Base-by-base conservation (phyloP, 1,140 invertebrate species). In the Holcopasites calliopsidis region DNA sequence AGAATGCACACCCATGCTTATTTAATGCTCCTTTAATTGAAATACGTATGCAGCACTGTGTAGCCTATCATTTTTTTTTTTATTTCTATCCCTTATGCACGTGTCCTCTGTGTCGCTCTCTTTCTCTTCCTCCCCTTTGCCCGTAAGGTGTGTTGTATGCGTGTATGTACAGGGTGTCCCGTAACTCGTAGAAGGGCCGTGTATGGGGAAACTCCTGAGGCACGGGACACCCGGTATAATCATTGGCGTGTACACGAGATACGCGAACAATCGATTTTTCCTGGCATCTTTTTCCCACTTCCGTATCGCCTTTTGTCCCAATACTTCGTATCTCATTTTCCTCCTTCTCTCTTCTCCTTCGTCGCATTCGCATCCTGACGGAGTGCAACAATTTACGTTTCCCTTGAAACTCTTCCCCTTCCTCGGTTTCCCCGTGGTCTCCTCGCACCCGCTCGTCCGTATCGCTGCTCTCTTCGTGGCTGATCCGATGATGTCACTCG, bases 1-100 rank as follows among this genome's bases (percentile, higher is more conserved):
- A 86, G 76, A 75, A 84, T 85, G 86, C 76, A 88, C 86, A 86
- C 76, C 76, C 83, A 87, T 86, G 80, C 81, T 88, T 86, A 87
- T 77, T 77, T 85, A 86, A 86, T 86, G 77, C 79, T 82, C 83
- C 65, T 81, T 82, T 85, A 80, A 80, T 73, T 85, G 76, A 84
- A 85, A 81, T 83, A 73, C 54, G 72, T 87, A 83, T 85, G 85
- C 77, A 72, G 81, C 79, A 87, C 72, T 81, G 73, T n/a, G n/a
- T 83, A 85, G 78, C 83, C 83, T 86, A 86, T 86, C 76, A 54
- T 76, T 78, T 76, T 60, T 69, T 55, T 57, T 54, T 68, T 72
- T 58, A 40, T 61, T 65, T 66, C 69, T 77, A 82, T 77, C 76
- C 80, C 58, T 83, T 85, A 86, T 77, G 84, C 79, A 68, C 18